A percentile compares a stretch with the other conserved stretches of the same genome.
Conservation (phyloP, 2,113 vertebrate genomes). For the Steatornis caripensis region DNA sequence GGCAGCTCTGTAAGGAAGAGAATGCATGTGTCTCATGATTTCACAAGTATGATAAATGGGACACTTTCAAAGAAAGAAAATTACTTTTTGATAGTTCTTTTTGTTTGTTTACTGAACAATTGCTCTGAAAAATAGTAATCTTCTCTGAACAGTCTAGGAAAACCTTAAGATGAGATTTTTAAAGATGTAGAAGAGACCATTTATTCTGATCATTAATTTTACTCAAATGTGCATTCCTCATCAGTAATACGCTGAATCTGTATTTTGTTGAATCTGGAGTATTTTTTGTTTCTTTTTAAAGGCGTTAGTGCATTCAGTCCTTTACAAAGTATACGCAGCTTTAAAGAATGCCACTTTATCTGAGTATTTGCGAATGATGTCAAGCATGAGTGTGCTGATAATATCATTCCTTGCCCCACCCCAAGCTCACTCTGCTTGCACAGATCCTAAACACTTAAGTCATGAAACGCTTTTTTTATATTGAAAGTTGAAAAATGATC, state of each 20-base stretch:
- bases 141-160: neutral
- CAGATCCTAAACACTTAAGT: neutral
- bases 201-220: neutral
- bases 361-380: neutral
- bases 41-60: neutral
- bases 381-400: neutral
- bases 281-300: neutral
- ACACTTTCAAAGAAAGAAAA: neutral
- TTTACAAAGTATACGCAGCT: neutral
- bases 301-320: neutral
- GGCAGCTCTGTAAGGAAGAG: neutral
- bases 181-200: neutral
- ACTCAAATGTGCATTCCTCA: neutral
- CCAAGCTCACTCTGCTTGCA: neutral
- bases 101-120: neutral
- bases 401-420: accelerated
- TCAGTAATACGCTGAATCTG: neutral
- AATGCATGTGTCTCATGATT: neutral
- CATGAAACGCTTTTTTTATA: neutral
- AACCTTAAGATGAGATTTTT: neutral
- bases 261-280: neutral
- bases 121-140: neutral
- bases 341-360: neutral
- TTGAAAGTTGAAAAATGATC: neutral
- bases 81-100: neutral